Evolutionary conservation across 2,888 invertebrate species (phyloP), one percentile per base, ranked within the genome.

Genomic region (Chymomyza amoena): DNA sequence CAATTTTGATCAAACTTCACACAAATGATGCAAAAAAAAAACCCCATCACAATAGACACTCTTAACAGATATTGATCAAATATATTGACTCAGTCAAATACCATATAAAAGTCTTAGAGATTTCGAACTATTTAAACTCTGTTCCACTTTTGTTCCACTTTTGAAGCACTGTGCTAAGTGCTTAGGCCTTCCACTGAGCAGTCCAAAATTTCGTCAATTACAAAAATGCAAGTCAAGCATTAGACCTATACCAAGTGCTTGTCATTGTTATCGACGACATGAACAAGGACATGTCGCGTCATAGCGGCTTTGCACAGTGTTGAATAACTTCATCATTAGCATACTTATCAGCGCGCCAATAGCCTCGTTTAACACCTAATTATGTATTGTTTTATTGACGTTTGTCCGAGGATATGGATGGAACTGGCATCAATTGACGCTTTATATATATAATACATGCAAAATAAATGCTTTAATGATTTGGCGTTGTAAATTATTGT

Each of bases 141-240:
- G 25, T 1, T 25, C 4, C 25, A 25, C 25, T 25, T 25, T 3
- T 4, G 25, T 25, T 2, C 25, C 25, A 25, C 4, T 4, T 25
- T 2, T 25, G 25, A 4, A 25, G 4, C 25, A 25, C 25, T 25
- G 25, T 25, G 20, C 20, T 32, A 7, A 4, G 32, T 32, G 4
- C 6, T 2, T 32, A 5, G 1, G 36, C 9, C 7, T 36, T 9
- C 36, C 7, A 9, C 7, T 9, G 36, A 36, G 36, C 1, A 9
- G 13, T 9, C 28, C 39, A 45, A 13, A 10, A 45, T 45, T 45
- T 45, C 39, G 54, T n/a, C 15, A 66, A 69, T 73, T 81, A 83
- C 81, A 83, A 85, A 82, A 85, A 81, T 81, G 73, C 81, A 85
- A 85, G 83, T 81, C 69, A 72, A 73, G 69, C 78, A 71, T 73